Evolutionary conservation across 2,888 invertebrate species (phyloP).

Genomic region (Drosophila cognata): DNA sequence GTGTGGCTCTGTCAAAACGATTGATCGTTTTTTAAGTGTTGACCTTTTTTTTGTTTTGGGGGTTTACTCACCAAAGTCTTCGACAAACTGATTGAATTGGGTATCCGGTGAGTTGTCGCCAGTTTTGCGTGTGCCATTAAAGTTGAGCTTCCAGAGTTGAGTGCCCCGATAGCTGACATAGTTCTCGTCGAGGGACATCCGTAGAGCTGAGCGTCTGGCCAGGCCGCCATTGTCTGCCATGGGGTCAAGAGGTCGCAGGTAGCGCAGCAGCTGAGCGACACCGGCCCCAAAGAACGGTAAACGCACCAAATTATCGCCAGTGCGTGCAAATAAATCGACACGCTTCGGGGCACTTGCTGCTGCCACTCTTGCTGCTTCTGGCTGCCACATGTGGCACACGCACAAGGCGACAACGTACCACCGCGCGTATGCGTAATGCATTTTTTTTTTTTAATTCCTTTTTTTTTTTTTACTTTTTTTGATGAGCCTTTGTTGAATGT

Average conservation of each 20-base stretch:
- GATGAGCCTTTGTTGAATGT: constrained; percentile 10
- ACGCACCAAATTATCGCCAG: constrained; percentile 29
- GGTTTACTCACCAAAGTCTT: constrained; percentile 74
- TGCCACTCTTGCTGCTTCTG: background rate
- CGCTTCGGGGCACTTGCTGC: background rate
- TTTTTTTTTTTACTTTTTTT: background rate
- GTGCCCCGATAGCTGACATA: constrained; percentile 79
- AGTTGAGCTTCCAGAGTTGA: constrained; percentile 81
- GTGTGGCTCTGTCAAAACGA: background rate
- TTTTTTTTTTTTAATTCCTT: background rate
- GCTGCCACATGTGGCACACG: constrained; percentile 5
- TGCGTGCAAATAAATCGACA: constrained; percentile 35
- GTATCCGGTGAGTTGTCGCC: constrained; percentile 44
- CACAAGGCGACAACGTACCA: constrained; percentile 3
- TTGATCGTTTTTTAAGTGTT: constrained; percentile 23
- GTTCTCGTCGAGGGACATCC: constrained; percentile 78
- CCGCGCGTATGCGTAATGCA: constrained; percentile 46
- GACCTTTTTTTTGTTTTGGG: background rate
- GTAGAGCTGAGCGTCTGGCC: constrained; percentile 73
- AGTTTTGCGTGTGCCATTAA: constrained; percentile 64
- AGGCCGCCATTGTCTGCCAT: constrained; percentile 14
- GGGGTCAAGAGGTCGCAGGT: constrained; percentile 65
- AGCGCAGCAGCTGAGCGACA: constrained; percentile 74
- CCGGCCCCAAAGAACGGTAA: constrained; percentile 79
- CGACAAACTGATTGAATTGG: constrained; percentile 67